A percentile compares a stretch with the other conserved stretches of the same genome.
These are phyloP conservation scores for Maniola jurtina DNA, from an alignment of 1,140 invertebrate genomes.

Conservation along the genomic window DNA sequence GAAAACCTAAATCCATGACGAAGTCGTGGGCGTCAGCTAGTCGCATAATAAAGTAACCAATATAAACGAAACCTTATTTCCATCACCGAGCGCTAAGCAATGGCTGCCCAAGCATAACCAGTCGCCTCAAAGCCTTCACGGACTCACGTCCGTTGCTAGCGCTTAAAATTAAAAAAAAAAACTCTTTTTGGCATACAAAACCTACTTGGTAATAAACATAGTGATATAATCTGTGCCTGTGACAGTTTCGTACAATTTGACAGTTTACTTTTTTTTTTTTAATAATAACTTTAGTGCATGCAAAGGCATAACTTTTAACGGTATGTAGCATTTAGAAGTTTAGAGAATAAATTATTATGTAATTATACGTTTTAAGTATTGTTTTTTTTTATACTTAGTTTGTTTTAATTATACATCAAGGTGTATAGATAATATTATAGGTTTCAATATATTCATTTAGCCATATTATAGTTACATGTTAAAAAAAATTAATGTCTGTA, in stretches of 20 bases:
- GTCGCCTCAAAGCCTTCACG: neutral
- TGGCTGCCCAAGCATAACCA: neutral
- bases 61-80: neutral
- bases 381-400: neutral
- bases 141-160: neutral
- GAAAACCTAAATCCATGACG: too few species aligned
- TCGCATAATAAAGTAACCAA: neutral
- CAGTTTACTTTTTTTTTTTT: neutral
- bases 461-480: neutral
- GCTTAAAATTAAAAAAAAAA: neutral
- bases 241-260: conserved; percentile 11
- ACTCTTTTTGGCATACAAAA: neutral
- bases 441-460: neutral
- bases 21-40: too few species aligned
- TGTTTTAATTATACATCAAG: neutral
- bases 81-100: neutral
- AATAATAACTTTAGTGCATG: neutral
- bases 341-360: neutral
- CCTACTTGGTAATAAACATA: neutral
- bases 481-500: neutral
- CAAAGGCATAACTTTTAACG: neutral
- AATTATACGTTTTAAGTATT: neutral
- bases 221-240: conserved; percentile 11
- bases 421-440: neutral
- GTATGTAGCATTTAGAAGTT: neutral